phyloP scores from a whole-genome alignment of 2,113 vertebrate species.

The Condylura cristata region DNA sequence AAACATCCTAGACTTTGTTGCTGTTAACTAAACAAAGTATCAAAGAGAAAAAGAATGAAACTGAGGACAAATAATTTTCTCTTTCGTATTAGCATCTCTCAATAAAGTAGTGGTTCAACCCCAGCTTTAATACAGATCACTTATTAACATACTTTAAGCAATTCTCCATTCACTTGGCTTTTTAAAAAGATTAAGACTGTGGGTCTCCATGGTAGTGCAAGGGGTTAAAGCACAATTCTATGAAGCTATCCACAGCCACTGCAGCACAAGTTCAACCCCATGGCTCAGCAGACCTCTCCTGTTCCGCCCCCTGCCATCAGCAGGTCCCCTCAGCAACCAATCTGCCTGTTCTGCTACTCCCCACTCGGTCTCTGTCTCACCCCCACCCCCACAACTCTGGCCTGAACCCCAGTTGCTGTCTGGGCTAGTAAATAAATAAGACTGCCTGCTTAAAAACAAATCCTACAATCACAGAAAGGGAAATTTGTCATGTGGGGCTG shows the following conservation, averaged over 20 bases:
- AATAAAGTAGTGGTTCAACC: not conserved
- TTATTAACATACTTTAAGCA: conserved; percentile 41
- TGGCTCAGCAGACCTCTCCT: too few species aligned
- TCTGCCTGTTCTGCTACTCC: too few species aligned
- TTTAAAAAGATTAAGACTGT: not conserved
- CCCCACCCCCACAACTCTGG: too few species aligned
- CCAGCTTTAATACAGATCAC: not conserved
- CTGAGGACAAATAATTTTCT: not conserved
- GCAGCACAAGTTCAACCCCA: too few species aligned
- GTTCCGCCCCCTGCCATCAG: too few species aligned
- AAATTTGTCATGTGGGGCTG: not conserved
- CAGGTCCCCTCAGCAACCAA: too few species aligned
- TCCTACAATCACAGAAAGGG: not conserved
- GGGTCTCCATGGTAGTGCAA: too few species aligned
- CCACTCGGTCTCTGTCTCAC: too few species aligned
- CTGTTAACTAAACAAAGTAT: not conserved
- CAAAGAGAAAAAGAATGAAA: conserved; percentile 36
- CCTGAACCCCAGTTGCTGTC: too few species aligned
- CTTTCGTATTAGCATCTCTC: not conserved
- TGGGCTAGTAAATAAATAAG: too few species aligned
- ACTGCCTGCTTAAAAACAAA: conserved; percentile 12
- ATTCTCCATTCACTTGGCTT: not conserved
- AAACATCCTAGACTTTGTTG: not conserved
- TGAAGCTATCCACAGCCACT: too few species aligned
- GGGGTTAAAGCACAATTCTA: too few species aligned